Evolutionary conservation across 2,113 vertebrate genomes (phyloP).

Genomic region (Notechis scutatus): DNA sequence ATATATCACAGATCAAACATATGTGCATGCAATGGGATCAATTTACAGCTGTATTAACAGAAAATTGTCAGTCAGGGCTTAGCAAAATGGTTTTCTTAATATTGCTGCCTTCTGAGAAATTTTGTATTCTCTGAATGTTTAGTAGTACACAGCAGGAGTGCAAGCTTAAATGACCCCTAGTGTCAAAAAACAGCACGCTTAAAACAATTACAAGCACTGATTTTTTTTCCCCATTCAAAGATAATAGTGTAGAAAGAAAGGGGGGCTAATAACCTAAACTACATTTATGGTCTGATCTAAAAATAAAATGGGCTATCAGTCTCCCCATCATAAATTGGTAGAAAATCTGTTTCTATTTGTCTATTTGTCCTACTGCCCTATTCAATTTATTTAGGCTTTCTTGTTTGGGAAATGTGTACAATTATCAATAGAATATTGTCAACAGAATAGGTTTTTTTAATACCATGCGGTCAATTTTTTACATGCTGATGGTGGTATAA

Average conservation of each 20-base stretch:
- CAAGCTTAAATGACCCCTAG: constrained; percentile 38
- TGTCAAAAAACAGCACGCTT: constrained; percentile 5
- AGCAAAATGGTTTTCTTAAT: constrained; percentile 23
- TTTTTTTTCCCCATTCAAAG: not conserved
- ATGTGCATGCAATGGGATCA: not conserved
- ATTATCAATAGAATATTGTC: not conserved
- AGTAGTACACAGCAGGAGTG: constrained; percentile 4
- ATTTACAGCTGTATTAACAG: not conserved
- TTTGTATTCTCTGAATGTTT: constrained; percentile 25
- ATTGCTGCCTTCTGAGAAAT: constrained; percentile 40
- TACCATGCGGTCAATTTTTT: constrained; percentile 10
- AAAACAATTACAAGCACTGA: not conserved
- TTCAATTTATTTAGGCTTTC: not conserved
- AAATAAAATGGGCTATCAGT: not conserved
- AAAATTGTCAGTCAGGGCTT: not conserved
- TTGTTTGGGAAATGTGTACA: not conserved
- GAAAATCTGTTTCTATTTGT: not conserved
- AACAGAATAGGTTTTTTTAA: not conserved
- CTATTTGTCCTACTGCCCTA: not conserved
- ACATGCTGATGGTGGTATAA: not conserved
- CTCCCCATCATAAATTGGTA: not conserved
- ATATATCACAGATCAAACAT: not conserved
- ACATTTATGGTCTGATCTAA: not conserved
- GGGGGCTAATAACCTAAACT: not conserved
- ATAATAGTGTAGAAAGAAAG: not conserved